Conservation (phyloP, 1,140 invertebrate genomes). For the Drosophila baimaii region DNA sequence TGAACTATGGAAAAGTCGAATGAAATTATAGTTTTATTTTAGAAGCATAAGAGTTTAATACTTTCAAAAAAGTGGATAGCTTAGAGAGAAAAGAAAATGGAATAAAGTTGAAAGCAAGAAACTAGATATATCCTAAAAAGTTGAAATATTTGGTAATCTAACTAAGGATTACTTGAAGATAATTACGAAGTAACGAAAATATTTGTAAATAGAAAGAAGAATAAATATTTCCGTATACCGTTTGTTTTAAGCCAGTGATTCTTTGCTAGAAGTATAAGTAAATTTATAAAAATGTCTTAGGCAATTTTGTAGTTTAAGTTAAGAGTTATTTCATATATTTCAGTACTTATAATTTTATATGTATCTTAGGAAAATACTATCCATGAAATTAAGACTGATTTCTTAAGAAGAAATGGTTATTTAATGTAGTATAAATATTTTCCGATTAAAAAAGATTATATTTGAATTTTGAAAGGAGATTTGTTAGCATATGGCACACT, state of each 20-base stretch:
- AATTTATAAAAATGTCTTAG: constrained; percentile 35
- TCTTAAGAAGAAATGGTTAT: neutral
- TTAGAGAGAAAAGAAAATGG: constrained; percentile 1
- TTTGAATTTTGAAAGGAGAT: neutral
- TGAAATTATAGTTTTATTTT: constrained; percentile 5
- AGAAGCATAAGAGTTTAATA: neutral
- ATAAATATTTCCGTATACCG: constrained; percentile 26
- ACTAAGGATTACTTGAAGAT: constrained; percentile 17
- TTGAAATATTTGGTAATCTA: neutral
- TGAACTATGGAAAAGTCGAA: constrained; percentile 3
- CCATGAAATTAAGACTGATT: neutral
- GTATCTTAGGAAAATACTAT: neutral
- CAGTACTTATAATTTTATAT: neutral
- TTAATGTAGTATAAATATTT: neutral
- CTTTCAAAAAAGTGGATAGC: constrained; percentile 2
- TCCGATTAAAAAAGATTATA: neutral
- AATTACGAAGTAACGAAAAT: constrained; percentile 11
- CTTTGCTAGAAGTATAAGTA: constrained; percentile 43
- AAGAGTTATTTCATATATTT: no score
- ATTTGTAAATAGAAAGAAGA: constrained; percentile 15
- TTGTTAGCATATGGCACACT: neutral
- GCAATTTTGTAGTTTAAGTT: neutral
- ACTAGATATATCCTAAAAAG: constrained; percentile 1
- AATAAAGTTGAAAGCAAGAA: neutral
- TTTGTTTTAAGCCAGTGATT: constrained; percentile 41